phyloP scores from a whole-genome alignment of 2,797 vertebrate species.

The Taeniopygia guttata region DNA sequence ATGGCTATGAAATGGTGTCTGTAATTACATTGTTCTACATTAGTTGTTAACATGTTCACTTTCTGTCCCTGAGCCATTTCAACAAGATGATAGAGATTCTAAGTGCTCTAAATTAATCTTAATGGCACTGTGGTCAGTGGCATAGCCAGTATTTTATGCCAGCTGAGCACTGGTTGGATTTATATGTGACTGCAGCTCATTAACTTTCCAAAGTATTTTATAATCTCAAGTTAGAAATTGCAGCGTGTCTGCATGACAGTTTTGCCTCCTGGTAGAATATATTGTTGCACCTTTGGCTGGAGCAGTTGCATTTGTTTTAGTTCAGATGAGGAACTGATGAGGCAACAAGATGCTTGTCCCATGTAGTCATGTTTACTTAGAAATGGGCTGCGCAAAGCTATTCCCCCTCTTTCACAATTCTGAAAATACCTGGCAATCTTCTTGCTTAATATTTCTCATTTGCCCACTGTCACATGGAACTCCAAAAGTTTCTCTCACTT shows the following conservation, averaged over 20 bases:
- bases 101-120: conserved; percentile 49
- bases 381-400: neutral
- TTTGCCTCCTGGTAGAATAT: neutral
- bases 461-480: neutral
- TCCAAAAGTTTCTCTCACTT: neutral
- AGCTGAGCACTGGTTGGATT: conserved; percentile 33
- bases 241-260: neutral
- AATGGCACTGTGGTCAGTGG: conserved; percentile 36
- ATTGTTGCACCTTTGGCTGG: neutral
- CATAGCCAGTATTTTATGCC: conserved; percentile 32
- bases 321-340: neutral
- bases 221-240: conserved; percentile 38
- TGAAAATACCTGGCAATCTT: neutral
- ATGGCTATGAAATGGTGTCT: neutral
- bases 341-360: neutral
- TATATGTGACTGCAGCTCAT: conserved; percentile 53
- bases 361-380: neutral
- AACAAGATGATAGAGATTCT: conserved; percentile 11
- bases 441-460: neutral
- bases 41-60: conserved; percentile 40
- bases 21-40: conserved; percentile 18
- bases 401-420: neutral
- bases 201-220: conserved; percentile 55
- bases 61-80: conserved; percentile 29
- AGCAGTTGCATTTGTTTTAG: neutral